phyloP scores from a whole-genome alignment of 2,888 invertebrate species.

The Oligia fasciuncula region DNA sequence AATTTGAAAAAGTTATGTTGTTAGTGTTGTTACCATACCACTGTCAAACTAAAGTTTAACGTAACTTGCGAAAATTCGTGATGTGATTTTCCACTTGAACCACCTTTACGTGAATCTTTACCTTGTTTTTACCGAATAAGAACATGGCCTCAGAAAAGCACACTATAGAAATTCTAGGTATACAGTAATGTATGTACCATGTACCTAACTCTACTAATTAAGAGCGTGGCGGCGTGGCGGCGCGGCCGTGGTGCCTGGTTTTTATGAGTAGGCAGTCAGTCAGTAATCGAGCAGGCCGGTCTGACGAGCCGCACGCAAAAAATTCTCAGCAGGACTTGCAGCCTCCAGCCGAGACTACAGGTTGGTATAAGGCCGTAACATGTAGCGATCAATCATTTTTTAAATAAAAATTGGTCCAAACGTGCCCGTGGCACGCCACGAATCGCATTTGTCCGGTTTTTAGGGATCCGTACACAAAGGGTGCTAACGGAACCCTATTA shows the following conservation, averaged over 20 bases:
- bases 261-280: constrained; percentile 52
- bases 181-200: not conserved
- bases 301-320: constrained; percentile 57
- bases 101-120: not conserved
- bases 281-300: constrained; percentile 49
- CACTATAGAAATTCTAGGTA: not conserved
- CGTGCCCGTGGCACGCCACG: constrained; percentile 7
- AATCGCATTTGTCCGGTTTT: constrained; percentile 41
- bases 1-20: no score
- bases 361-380: constrained; percentile 42
- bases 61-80: not conserved
- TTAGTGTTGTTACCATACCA: no score
- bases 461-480: not conserved
- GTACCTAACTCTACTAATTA: constrained; percentile 61
- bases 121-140: not conserved
- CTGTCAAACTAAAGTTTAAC: no score
- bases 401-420: constrained; percentile 49
- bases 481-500: not conserved
- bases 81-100: not conserved
- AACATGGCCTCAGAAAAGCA: not conserved
- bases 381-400: constrained; percentile 59
- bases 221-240: constrained; percentile 46
- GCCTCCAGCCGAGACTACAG: constrained; percentile 44
- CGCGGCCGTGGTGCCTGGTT: constrained; percentile 33
- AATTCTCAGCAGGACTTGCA: constrained; percentile 52